Conservation (phyloP, 2,797 vertebrate species). For the Acanthurus tractus region DNA sequence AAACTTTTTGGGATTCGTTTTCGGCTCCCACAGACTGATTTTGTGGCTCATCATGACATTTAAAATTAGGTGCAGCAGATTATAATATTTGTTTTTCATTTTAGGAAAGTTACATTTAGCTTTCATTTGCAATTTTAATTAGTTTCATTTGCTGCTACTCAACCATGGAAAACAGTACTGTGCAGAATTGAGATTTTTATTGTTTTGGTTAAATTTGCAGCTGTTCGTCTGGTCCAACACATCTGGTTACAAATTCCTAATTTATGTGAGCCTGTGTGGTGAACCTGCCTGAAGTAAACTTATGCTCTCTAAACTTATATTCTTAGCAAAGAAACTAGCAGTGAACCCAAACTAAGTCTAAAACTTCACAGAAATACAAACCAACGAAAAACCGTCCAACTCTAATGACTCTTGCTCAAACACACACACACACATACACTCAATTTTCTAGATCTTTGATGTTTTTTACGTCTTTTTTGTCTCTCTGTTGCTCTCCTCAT, state of each 20-base stretch:
- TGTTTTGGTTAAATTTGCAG: neutral
- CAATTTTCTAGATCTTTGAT: slow-evolving; percentile 35
- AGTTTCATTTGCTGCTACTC: neutral
- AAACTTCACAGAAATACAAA: slow-evolving; percentile 4
- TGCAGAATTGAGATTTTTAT: slow-evolving; percentile 1
- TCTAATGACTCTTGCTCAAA: neutral
- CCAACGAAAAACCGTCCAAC: neutral
- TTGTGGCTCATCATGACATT: neutral
- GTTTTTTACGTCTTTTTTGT: slow-evolving; percentile 49
- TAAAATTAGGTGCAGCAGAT: neutral
- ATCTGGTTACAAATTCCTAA: slow-evolving; percentile 8
- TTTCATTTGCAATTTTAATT: slow-evolving; percentile 1
- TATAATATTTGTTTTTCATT: neutral
- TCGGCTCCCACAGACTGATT: slow-evolving; percentile 3
- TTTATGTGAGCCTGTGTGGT: neutral
- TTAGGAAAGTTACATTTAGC: slow-evolving; percentile 16
- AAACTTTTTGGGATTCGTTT: slow-evolving; percentile 9
- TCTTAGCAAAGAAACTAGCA: slow-evolving; percentile 4
- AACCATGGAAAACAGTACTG: neutral
- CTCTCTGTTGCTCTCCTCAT: slow-evolving; percentile 18
- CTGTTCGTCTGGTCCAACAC: slow-evolving; percentile 9
- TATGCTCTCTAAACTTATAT: too few species aligned
- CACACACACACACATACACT: slow-evolving; percentile 5
- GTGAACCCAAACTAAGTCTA: neutral
- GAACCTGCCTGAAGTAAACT: slow-evolving; percentile 8